Evolutionary conservation across 2,113 vertebrate genomes (phyloP), one percentile per base, ranked within the genome.

Genomic region (Pycnonotus jocosus): DNA sequence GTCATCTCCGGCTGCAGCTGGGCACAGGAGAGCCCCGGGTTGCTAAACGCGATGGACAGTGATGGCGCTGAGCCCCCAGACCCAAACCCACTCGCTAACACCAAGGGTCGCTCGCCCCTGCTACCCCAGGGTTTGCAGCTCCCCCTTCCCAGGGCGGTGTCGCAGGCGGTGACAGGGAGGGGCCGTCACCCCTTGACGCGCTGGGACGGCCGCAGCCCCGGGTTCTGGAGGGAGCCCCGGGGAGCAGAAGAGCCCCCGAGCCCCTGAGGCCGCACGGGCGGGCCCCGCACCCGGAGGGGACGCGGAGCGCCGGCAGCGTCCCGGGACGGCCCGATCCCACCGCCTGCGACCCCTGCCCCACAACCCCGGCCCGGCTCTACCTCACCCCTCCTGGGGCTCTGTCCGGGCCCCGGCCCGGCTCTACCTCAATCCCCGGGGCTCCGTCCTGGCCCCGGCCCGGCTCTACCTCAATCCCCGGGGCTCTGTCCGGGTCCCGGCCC

Each of bases 1-100:
- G 98, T 98, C 98, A 98, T 99, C 81, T 96, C 97, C 47, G 2
- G 44, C 58, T 37, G 62, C 81, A 9, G 57, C n/a, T 4, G 70
- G 42, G 20, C 71, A 30, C 50, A 2, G 65, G 30, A 28, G 54
- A 51, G 56, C 31, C 18, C 11, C 4, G 25, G 1, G 7, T 11
- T 2, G 37, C 31, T n/a, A 0, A 22, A 5, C 20, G 4, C 65
- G 4, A 7, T 0, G 54, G 48, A 1, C 38, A 8, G 13, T 0
- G 33, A 3, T 21, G 12, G 16, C 1, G 47, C 56, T 4, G 74
- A 61, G 47, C 20, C 47, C 69, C 9, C 62, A 18, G 9, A 10
- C 15, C 51, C 57, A 27, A 19, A 30, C 10, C 28, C 54, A 3
- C 24, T 4, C 8, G 25, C 20, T 12, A 4, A 7, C 10, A 22